Evolutionary conservation across 2,113 vertebrate genomes (phyloP).

Genomic region (Electrona antarctica): DNA sequence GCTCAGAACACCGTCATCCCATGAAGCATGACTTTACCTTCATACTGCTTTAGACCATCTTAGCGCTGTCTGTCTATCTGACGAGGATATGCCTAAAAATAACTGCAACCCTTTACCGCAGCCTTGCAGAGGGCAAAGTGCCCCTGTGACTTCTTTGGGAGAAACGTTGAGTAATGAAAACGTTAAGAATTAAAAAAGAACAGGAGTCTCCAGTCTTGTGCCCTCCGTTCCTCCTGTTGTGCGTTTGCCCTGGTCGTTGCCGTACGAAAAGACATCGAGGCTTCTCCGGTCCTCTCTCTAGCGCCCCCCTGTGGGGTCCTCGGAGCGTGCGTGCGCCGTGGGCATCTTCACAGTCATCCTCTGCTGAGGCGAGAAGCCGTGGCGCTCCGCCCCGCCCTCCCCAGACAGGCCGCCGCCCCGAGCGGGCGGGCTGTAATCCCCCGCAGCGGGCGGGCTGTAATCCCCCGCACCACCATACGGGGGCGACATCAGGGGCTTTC

Average conservation of each 20-base stretch:
- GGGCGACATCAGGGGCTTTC: constrained; percentile 81
- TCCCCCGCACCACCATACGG: constrained; percentile 78
- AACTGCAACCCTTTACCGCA: constrained; percentile 48
- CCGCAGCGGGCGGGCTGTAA: constrained; percentile 74
- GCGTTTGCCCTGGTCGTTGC: constrained; percentile 42
- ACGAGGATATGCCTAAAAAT: constrained; percentile 51
- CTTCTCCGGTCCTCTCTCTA: constrained; percentile 61
- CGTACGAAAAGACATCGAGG: constrained; percentile 23
- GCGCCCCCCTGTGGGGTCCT: constrained; percentile 79
- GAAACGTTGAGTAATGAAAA: constrained; percentile 68
- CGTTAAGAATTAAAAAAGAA: constrained; percentile 20
- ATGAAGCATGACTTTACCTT: no score
- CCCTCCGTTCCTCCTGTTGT: constrained; percentile 25
- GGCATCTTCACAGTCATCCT: constrained; percentile 75
- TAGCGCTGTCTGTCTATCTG: constrained; percentile 46
- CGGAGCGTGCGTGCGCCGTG: constrained; percentile 61
- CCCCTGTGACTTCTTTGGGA: constrained; percentile 66
- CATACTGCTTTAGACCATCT: constrained; percentile 38
- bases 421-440: constrained; percentile 11
- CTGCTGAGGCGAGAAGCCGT: constrained; percentile 70
- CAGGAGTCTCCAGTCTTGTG: constrained; percentile 42
- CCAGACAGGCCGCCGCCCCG: constrained; percentile 62
- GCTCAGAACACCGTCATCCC: no score
- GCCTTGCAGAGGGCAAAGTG: constrained; percentile 32
- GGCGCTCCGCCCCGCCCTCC: constrained; percentile 69